Conservation (phyloP, 2,888 invertebrate genomes). For the Chesias legatella region DNA sequence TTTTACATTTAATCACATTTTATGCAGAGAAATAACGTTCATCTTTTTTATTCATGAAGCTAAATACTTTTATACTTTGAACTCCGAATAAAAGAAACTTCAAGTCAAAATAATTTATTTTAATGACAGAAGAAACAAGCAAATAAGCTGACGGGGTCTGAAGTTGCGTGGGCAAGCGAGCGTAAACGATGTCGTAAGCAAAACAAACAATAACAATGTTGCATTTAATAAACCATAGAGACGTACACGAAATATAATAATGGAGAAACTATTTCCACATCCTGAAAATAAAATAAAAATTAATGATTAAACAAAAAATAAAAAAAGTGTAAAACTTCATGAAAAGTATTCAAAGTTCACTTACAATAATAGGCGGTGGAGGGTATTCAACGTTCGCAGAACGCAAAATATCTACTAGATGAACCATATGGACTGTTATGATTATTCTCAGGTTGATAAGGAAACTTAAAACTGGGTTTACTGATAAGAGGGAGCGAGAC, state of each 20-base stretch:
- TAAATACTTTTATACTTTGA: too few relatives aligned
- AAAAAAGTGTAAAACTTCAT: slow-evolving; percentile 25
- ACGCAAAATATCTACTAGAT: slow-evolving; percentile 89
- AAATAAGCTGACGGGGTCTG: slow-evolving; percentile 1
- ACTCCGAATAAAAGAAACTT: too few relatives aligned
- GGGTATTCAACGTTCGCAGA: slow-evolving; percentile 89
- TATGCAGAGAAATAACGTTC: too few relatives aligned
- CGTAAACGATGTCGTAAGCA: slow-evolving; percentile 14
- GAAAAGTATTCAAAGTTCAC: slow-evolving; percentile 65
- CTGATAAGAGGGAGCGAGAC: slow-evolving; percentile 49
- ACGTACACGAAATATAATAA: background rate
- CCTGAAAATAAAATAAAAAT: slow-evolving; percentile 32
- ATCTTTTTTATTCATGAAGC: background rate
- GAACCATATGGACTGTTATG: slow-evolving; percentile 88
- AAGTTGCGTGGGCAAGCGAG: slow-evolving; percentile 3
- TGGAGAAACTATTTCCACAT: background rate
- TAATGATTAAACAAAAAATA: slow-evolving; percentile 20
- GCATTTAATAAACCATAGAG: slow-evolving; percentile 5
- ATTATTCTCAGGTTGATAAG: slow-evolving; percentile 58
- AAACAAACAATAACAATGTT: slow-evolving; percentile 27
- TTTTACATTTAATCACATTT: background rate
- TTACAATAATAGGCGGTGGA: slow-evolving; percentile 87
- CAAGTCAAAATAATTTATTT: background rate
- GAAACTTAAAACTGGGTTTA: slow-evolving; percentile 48
- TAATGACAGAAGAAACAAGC: slow-evolving; percentile 1